Evolutionary conservation across 2,113 vertebrate species (phyloP).

Genomic region (Hylia prasina): DNA sequence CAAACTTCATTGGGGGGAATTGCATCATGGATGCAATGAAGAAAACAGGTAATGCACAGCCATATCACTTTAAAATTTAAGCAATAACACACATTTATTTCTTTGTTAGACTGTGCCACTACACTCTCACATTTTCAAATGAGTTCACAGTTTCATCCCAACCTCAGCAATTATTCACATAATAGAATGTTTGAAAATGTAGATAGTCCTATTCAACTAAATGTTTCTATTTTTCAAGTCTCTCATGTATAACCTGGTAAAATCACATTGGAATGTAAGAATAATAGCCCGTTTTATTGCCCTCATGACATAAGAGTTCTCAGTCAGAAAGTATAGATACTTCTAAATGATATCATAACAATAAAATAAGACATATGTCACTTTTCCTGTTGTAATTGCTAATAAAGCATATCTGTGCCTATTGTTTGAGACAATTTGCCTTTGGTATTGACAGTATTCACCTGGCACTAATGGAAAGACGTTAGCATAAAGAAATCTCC

Average conservation of each 20-base stretch:
- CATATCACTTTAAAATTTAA: not conserved
- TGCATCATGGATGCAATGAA: not conserved
- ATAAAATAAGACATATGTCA: constrained; percentile 5
- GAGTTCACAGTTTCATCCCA: not conserved
- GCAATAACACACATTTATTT: not conserved
- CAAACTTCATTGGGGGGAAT: not conserved
- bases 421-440: not conserved
- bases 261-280: not conserved
- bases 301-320: not conserved
- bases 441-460: not conserved
- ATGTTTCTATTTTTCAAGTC: not conserved
- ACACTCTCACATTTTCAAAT: not conserved
- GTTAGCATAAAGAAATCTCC: not conserved
- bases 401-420: not conserved
- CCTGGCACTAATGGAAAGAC: not conserved
- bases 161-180: not conserved
- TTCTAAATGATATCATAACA: constrained; percentile 7
- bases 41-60: not conserved
- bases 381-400: not conserved
- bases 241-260: not conserved
- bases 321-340: not conserved
- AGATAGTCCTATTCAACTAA: not conserved
- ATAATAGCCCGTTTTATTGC: not conserved
- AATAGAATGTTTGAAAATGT: not conserved
- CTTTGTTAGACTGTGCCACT: not conserved